phyloP scores from a whole-genome alignment of 2,797 vertebrate species.

The Xenops minutus region DNA sequence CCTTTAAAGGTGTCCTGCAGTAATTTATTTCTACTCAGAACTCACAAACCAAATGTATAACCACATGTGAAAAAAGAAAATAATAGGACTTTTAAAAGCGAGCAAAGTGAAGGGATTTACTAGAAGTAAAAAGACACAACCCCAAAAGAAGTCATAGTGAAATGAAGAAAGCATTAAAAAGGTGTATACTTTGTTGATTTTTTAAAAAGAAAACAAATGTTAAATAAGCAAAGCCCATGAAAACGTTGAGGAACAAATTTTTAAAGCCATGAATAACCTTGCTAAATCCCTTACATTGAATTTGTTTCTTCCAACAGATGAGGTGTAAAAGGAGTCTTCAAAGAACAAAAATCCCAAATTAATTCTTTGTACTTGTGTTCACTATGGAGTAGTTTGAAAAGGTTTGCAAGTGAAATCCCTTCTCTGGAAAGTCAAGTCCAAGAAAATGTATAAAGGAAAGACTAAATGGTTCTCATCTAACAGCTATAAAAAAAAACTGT shows the following conservation, averaged over 20 bases:
- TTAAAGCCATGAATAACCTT: background rate
- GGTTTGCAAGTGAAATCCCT: background rate
- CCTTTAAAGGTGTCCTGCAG: background rate
- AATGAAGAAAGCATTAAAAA: background rate
- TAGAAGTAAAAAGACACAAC: background rate
- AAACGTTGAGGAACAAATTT: background rate
- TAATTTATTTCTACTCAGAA: background rate
- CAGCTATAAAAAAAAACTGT: background rate
- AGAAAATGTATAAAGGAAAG: background rate
- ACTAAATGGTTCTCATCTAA: slow-evolving; percentile 3
- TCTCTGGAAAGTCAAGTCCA: background rate
- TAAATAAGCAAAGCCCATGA: background rate
- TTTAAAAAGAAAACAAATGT: background rate
- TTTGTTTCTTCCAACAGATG: background rate
- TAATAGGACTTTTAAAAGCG: background rate
- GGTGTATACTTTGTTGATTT: background rate
- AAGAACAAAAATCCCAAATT: background rate
- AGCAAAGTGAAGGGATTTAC: background rate
- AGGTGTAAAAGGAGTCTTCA: background rate
- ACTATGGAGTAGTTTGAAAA: background rate
- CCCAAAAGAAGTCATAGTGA: background rate
- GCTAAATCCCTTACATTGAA: background rate
- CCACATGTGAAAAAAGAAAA: background rate
- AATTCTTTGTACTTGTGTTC: background rate
- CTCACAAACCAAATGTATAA: background rate